A percentile compares a stretch with the other conserved stretches of the same genome.
These are phyloP conservation scores for Troides helena DNA, from an alignment of 2,888 invertebrate species.

Conservation along the genomic window DNA sequence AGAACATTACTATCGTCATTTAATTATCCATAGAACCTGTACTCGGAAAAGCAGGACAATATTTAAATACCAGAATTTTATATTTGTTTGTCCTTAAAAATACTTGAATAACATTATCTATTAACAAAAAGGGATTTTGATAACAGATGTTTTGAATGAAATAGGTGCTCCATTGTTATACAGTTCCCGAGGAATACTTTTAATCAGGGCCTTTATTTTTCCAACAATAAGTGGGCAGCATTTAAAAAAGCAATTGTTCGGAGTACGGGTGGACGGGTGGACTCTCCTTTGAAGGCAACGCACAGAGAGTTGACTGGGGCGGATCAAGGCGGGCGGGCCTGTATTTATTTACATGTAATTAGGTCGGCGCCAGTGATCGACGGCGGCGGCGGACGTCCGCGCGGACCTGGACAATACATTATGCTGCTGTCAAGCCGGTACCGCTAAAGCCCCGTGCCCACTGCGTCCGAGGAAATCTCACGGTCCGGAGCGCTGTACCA, in stretches of 20 bases:
- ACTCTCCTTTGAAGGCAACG: conserved; percentile 30
- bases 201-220: conserved; percentile 26
- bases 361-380: conserved; percentile 71
- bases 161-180: conserved; percentile 23
- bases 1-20: too few species aligned
- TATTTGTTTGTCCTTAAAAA: neutral
- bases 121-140: conserved; percentile 13
- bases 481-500: conserved; percentile 11
- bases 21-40: too few species aligned
- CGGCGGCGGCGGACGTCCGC: conserved; percentile 61
- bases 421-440: conserved; percentile 57
- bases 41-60: too few species aligned
- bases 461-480: conserved; percentile 16
- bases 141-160: conserved; percentile 21
- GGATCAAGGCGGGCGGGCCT: conserved; percentile 47
- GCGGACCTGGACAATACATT: conserved; percentile 71
- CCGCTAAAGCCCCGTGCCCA: conserved; percentile 32
- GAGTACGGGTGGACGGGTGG: conserved; percentile 23
- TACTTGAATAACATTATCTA: conserved; percentile 1
- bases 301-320: conserved; percentile 43
- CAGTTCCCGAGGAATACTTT: conserved; percentile 21
- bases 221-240: conserved; percentile 27
- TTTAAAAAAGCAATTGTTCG: conserved; percentile 30
- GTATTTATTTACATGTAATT: conserved; percentile 77
- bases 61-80: too few species aligned